These are phyloP conservation scores for Drepana falcataria DNA, from an alignment of 2,888 invertebrate species.

Conservation along the genomic window DNA sequence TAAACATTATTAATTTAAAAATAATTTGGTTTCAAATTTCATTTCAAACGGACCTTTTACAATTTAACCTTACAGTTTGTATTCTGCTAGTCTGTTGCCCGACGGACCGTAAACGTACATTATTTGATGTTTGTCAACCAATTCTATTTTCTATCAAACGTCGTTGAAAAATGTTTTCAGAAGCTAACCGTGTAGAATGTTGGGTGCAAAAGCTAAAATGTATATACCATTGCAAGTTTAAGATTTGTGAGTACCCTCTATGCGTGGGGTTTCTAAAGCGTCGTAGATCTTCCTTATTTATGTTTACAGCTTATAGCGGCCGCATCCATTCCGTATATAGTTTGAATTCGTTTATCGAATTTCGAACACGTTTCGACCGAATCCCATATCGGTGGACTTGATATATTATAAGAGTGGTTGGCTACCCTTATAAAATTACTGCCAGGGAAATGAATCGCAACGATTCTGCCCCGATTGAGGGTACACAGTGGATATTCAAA, in stretches of 20 bases:
- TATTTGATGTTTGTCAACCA: conserved; percentile 15
- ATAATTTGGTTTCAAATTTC: not conserved
- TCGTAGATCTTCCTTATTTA: conserved; percentile 74
- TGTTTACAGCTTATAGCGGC: conserved; percentile 72
- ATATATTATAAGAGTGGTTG: conserved; percentile 51
- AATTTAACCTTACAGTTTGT: not conserved
- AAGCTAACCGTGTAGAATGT: conserved; percentile 18
- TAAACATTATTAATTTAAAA: not conserved
- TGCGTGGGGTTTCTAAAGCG: conserved; percentile 74
- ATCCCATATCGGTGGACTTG: conserved; percentile 62
- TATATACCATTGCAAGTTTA: conserved; percentile 56
- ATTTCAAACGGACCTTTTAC: not conserved
- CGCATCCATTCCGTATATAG: conserved; percentile 63
- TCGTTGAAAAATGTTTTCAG: conserved; percentile 22
- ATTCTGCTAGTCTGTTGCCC: conserved; percentile 1
- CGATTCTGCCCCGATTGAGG: conserved; percentile 36
- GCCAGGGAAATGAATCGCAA: conserved; percentile 38
- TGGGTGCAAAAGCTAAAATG: conserved; percentile 48
- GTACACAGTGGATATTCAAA: conserved; percentile 45
- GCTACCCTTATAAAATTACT: conserved; percentile 58
- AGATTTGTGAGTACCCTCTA: conserved; percentile 58
- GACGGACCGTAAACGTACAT: conserved; percentile 1
- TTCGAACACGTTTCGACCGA: conserved; percentile 67
- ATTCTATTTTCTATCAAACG: conserved; percentile 9
- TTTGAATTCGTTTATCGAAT: conserved; percentile 75